Evolutionary conservation across 2,113 vertebrate genomes (phyloP).

Genomic region (Numenius arquata): DNA sequence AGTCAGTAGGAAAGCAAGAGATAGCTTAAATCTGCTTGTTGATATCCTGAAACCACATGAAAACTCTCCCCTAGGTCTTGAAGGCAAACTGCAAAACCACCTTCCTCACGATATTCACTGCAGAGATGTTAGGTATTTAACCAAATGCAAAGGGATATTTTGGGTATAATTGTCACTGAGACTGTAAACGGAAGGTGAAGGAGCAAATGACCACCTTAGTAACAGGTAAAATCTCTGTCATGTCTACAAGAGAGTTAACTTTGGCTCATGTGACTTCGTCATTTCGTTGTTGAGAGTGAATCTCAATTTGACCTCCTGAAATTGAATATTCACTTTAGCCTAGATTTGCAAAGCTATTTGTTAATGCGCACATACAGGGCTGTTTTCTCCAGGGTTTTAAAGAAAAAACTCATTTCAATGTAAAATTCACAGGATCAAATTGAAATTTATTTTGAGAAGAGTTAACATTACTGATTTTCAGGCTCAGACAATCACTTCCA

Average conservation of each 20-base stretch:
- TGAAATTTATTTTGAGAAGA: conserved; percentile 81
- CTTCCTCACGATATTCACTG: neutral
- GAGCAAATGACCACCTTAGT: neutral
- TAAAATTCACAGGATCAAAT: conserved; percentile 80
- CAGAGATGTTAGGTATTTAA: neutral
- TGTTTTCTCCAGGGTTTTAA: conserved; percentile 84
- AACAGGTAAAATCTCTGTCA: neutral
- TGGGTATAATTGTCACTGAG: neutral
- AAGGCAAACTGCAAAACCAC: neutral
- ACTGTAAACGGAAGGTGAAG: neutral
- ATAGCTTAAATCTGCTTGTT: neutral
- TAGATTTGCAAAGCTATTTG: conserved; percentile 85
- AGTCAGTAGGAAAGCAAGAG: neutral
- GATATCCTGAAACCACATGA: neutral
- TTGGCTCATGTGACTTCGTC: conserved; percentile 33
- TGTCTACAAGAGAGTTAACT: conserved; percentile 2
- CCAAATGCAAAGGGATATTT: neutral
- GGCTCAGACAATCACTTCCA: conserved; percentile 66
- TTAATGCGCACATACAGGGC: conserved; percentile 76
- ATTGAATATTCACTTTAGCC: conserved; percentile 88
- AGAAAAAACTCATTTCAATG: conserved; percentile 84
- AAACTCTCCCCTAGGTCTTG: neutral
- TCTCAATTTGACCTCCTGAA: conserved; percentile 87
- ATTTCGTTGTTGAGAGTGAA: conserved; percentile 67
- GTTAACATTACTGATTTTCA: conserved; percentile 73